phyloP scores from a whole-genome alignment of 2,113 vertebrate genomes.

The Panurus biarmicus region DNA sequence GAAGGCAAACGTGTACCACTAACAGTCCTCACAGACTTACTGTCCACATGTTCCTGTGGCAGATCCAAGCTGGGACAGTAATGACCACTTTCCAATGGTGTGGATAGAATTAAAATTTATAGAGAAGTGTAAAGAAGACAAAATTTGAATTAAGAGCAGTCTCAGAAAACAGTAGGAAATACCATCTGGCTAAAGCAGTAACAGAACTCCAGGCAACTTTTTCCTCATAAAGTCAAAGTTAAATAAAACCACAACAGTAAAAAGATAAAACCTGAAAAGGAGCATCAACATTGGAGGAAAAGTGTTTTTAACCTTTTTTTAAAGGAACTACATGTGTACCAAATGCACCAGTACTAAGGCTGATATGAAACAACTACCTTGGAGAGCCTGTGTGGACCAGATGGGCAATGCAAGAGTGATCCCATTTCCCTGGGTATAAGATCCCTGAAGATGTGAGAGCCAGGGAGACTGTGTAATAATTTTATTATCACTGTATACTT shows the following conservation, averaged over 20 bases:
- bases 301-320: not conserved
- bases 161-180: not conserved
- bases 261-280: not conserved
- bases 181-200: not conserved
- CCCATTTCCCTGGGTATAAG: not conserved
- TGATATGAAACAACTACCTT: accelerated
- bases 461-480: not conserved
- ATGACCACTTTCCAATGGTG: not conserved
- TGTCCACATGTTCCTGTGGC: not conserved
- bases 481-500: not conserved
- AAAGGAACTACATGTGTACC: accelerated
- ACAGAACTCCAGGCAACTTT: not conserved
- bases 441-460: not conserved
- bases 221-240: not conserved
- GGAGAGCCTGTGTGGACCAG: not conserved
- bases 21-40: not conserved
- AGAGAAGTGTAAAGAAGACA: not conserved
- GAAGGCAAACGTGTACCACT: not conserved
- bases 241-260: not conserved
- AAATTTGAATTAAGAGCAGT: not conserved
- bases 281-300: not conserved
- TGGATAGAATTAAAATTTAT: not conserved
- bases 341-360: not conserved
- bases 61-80: not conserved
- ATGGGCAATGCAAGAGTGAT: not conserved